These are phyloP conservation scores for Lindbergichthys nudifrons DNA, from an alignment of 2,797 vertebrate genomes.

Conservation along the genomic window DNA sequence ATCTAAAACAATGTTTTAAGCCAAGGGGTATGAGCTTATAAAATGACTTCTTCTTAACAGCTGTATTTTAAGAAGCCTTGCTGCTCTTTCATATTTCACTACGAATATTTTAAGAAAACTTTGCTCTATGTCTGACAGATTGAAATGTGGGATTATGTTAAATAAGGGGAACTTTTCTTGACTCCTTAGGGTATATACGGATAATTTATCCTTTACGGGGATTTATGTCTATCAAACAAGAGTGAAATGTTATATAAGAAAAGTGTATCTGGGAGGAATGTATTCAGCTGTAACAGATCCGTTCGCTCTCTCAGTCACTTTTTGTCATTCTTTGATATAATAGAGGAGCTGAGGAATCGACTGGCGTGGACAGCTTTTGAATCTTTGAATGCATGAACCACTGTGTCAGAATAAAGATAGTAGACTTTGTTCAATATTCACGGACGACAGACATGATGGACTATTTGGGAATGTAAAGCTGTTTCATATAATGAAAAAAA, in stretches of 20 bases:
- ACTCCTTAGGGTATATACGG: conserved; percentile 66
- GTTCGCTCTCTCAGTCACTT: conserved; percentile 64
- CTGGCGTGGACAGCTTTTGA: conserved; percentile 68
- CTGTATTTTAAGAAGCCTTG: conserved; percentile 29
- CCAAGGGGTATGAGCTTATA: background rate
- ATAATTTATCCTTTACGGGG: conserved; percentile 77
- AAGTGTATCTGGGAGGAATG: conserved; percentile 75
- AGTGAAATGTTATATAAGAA: conserved; percentile 82
- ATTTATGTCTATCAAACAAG: conserved; percentile 80
- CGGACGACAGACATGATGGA: conserved; percentile 54
- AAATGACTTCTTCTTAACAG: conserved; percentile 3
- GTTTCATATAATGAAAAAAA: conserved; percentile 14
- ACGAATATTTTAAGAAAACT: conserved; percentile 58
- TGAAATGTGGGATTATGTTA: conserved; percentile 79
- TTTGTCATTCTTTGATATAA: conserved; percentile 72
- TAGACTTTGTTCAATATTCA: conserved; percentile 63
- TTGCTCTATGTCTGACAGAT: conserved; percentile 60
- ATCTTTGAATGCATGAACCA: conserved; percentile 64
- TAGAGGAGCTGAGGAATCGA: conserved; percentile 69
- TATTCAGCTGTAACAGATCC: conserved; percentile 78
- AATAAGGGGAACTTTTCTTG: conserved; percentile 71
- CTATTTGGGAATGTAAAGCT: conserved; percentile 59
- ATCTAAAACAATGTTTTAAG: background rate
- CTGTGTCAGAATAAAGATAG: conserved; percentile 61
- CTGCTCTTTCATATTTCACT: conserved; percentile 55